Conservation (phyloP, 2,888 invertebrate species). For the Drosophila testacea region DNA sequence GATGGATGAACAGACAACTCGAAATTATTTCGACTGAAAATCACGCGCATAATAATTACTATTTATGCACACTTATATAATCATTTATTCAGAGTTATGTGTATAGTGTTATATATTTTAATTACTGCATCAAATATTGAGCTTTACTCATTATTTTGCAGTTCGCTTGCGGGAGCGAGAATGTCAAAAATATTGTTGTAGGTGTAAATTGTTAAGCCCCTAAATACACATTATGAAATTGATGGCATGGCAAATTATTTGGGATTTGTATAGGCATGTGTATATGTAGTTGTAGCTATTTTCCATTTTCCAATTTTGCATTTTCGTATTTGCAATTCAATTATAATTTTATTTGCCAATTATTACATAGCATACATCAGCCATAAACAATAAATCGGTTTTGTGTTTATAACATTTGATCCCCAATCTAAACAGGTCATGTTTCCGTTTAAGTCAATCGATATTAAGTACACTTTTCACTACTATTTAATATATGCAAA, state of each 20-base stretch:
- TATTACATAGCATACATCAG: constrained; percentile 18
- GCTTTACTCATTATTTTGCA: constrained; percentile 52
- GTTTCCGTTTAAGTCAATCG: not conserved
- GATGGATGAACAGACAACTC: not conserved
- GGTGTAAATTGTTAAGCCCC: constrained; percentile 18
- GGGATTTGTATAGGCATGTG: constrained; percentile 11
- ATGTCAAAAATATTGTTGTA: constrained; percentile 3
- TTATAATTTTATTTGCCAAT: constrained; percentile 57
- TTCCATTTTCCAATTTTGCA: constrained; percentile 1
- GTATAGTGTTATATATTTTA: constrained; percentile 38
- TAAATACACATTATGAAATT: constrained; percentile 28
- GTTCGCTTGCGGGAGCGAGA: constrained; percentile 7
- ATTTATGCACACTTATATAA: constrained; percentile 35
- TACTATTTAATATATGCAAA: not conserved
- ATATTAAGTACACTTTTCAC: constrained; percentile 1
- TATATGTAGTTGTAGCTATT: not conserved
- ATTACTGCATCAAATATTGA: constrained; percentile 65
- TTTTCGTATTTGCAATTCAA: constrained; percentile 46
- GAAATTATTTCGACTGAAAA: constrained; percentile 61
- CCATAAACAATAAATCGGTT: constrained; percentile 5
- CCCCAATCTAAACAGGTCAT: not conserved
- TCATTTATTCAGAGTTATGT: not conserved
- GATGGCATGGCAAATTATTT: constrained; percentile 16
- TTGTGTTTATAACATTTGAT: constrained; percentile 1
- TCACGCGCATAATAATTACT: constrained; percentile 73